Evolutionary conservation across 2,888 invertebrate species (phyloP).

Genomic region (Aspidapion aeneum): DNA sequence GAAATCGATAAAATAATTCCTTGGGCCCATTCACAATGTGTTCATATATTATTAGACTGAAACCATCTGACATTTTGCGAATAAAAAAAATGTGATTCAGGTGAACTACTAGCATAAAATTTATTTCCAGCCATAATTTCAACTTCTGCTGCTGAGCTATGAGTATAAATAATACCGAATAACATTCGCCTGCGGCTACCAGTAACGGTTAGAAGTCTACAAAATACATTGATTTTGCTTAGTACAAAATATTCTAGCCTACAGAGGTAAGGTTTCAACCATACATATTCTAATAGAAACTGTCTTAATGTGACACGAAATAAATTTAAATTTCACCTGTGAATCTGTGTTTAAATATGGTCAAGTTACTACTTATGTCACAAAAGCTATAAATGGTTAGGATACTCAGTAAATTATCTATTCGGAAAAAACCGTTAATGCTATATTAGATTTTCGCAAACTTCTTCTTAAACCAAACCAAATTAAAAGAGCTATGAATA

Average conservation of each 20-base stretch:
- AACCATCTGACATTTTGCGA: not conserved
- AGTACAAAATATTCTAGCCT: not conserved
- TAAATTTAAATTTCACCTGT: not conserved
- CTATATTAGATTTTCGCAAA: not conserved
- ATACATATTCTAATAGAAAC: not conserved
- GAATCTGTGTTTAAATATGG: not conserved
- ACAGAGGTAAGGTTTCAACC: not conserved
- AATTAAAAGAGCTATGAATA: constrained; percentile 1
- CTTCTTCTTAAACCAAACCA: not conserved
- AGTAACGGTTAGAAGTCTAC: not conserved
- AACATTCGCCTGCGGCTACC: not conserved
- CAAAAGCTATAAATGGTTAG: not conserved
- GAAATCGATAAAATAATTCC: constrained; percentile 56
- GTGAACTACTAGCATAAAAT: not conserved
- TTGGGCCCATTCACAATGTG: constrained; percentile 38
- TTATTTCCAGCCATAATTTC: not conserved
- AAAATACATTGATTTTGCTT: not conserved
- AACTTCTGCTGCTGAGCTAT: not conserved
- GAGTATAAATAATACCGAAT: not conserved
- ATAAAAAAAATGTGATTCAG: not conserved
- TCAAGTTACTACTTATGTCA: not conserved
- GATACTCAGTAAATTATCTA: not conserved
- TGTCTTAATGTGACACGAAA: not conserved
- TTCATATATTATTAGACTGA: not conserved
- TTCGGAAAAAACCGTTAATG: not conserved